Conservation (phyloP, 2,888 invertebrate species). For the Cantharis lateralis region DNA sequence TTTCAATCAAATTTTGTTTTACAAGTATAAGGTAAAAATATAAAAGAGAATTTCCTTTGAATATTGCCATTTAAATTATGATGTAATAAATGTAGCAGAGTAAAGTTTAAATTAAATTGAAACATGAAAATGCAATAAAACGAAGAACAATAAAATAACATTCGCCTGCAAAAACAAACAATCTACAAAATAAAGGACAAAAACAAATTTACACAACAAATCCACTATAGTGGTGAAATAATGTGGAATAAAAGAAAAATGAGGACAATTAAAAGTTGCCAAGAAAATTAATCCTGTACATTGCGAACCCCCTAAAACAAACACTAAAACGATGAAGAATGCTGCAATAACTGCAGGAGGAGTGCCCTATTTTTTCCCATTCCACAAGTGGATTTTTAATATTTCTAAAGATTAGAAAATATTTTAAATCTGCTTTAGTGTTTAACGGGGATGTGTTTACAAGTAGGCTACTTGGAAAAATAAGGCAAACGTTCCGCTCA, state of each 20-base stretch:
- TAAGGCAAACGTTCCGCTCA: background rate
- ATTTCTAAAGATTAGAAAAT: background rate
- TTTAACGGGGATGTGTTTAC: background rate
- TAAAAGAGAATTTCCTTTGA: background rate
- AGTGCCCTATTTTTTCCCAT: background rate
- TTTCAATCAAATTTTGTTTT: background rate
- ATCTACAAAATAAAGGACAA: background rate
- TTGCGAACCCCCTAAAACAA: background rate
- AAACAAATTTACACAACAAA: background rate
- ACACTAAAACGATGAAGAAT: background rate
- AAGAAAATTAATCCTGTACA: conserved; percentile 1
- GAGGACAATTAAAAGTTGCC: background rate
- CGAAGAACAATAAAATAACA: background rate
- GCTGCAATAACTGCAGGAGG: background rate
- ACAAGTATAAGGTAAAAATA: background rate
- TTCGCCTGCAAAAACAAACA: background rate
- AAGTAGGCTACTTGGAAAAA: background rate
- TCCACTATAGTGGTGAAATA: background rate
- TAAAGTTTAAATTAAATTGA: background rate
- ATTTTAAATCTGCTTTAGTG: background rate
- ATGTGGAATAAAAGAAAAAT: background rate
- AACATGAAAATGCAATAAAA: background rate
- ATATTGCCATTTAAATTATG: background rate
- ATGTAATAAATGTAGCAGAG: background rate
- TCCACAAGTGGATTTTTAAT: background rate